A percentile compares a stretch with the other conserved stretches of the same genome.
Evolutionary conservation across 2,888 invertebrate genomes (phyloP).

Genomic region (Paralinhomoeus sp.): DNA sequence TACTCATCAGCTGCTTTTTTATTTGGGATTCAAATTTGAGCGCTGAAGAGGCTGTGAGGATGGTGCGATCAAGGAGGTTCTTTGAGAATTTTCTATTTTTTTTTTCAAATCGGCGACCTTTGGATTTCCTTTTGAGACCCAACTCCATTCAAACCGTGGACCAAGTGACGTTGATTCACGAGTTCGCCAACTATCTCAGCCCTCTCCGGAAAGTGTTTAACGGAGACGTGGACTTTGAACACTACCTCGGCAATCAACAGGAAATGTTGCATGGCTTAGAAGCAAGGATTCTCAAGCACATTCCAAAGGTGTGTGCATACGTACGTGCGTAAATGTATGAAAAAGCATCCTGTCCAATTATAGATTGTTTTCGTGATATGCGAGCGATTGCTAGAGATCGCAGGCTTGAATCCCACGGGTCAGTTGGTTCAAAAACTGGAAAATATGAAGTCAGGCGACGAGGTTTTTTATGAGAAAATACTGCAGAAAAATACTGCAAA

Average conservation of each 20-base stretch:
- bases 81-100: slow-evolving; percentile 13
- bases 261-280: slow-evolving; percentile 54
- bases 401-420: slow-evolving; percentile 27
- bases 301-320: slow-evolving; percentile 65
- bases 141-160: slow-evolving; percentile 56
- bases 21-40: slow-evolving; percentile 51
- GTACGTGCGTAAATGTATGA: too few species aligned
- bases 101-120: too few species aligned
- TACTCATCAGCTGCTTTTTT: slow-evolving; percentile 60
- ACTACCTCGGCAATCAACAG: slow-evolving; percentile 44
- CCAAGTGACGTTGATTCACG: slow-evolving; percentile 55
- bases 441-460: slow-evolving; percentile 32
- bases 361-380: slow-evolving; percentile 54
- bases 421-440: slow-evolving; percentile 26
- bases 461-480: slow-evolving; percentile 26
- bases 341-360: too few species aligned
- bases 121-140: slow-evolving; percentile 36
- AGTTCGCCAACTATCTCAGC: slow-evolving; percentile 54
- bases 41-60: slow-evolving; percentile 54
- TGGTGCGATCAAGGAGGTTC: slow-evolving; percentile 47
- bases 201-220: slow-evolving; percentile 48
- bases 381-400: slow-evolving; percentile 48
- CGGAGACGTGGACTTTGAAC: slow-evolving; percentile 20
- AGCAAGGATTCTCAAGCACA: slow-evolving; percentile 45
- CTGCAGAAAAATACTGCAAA: slow-evolving; percentile 33